Base-by-base conservation (phyloP, 2,888 invertebrate species). In the Amphipoea lucens region DNA sequence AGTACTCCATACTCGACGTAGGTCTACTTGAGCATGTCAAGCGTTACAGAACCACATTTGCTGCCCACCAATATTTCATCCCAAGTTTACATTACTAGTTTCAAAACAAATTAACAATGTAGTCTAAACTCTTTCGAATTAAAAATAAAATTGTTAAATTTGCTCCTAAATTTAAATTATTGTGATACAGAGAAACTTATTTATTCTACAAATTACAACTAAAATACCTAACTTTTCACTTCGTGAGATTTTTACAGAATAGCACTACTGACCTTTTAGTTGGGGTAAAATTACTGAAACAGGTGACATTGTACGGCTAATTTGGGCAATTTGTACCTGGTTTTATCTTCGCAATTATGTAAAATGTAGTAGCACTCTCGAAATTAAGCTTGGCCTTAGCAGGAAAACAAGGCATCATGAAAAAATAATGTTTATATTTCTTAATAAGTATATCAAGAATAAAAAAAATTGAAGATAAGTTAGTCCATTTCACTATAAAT, bases 331-430 rank as follows among this genome's bases (percentile, higher is more conserved):
- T 81, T 70, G 23, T 63, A n/a, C 6, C 51, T 11, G 48, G 51
- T 79, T 63, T 65, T 51, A 45, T 70, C 14, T 20, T 45, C 36
- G 62, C 42, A 78, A 86, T 86, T 83, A 86, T 67, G 62, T 76
- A 54, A 69, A 3, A 66, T 42, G 75, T 45, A 70, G 75, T 45
- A 70, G 45, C 40, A 60, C 40, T 65, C 20, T 42, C 17, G 11
- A 73, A 63, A 40, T 63, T 12, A 65, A 23, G 57, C 36, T 67
- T 51, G 4, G 1, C 20, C 20, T 48, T 60, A 60, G 2, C 23
- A 74, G 48, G 6, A 69, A 66, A 36, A 12, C 7, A 14, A 67
- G 5, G 23, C 2, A 29, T 40, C 3, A 62, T 40, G 36, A 14
- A 48, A 42, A 17, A 54, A 29, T 0, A 4, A n/a, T 12, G 7